Evolutionary conservation across 2,797 vertebrate genomes (phyloP), one percentile per base, ranked within the genome.

Genomic region (Amblyraja radiata): DNA sequence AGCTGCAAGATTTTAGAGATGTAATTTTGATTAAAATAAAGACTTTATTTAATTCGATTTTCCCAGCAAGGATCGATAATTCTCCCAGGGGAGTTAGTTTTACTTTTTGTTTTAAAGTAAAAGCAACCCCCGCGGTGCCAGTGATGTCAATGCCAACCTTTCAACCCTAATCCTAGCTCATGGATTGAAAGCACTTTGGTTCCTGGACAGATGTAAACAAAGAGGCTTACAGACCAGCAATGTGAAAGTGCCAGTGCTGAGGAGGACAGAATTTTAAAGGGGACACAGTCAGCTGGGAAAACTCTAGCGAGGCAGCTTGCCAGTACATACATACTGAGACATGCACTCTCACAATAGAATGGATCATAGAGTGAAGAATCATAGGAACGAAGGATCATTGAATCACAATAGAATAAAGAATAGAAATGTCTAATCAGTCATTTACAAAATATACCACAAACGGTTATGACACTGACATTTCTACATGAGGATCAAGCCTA

Each of bases 71-170:
- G 90, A 91, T 74, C 68, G 39, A 91, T 46, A 91, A 73, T 28
- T 91, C 90, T 46, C 90, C 71, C 68, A 39, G 1, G 84, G 65
- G 84, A 36, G n/a, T 21, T 88, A n/a, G 32, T 91, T 73, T 73
- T 91, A 13, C 9, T 28, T 74, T 74, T 54, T 54, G 54, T 21
- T 91, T 54, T 61, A 32, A 86, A 91, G 23, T 1, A 91, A 54
- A 74, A 91, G 23, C 5, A 91, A 74, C 10, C 68, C 39, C 68
- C 68, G 74, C 36, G 21, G 73, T 25, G 71, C 90, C 68, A 46
- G 36, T 74, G 90, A 91, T 91, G 90, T 91, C 90, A 91, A 71
- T 21, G 90, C 18, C 90, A 91, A 91, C 90, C 39, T 91, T 91
- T 91, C 71, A 91, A 91, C 36, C 90, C 54, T 74, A 91, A 74